Evolutionary conservation across 2,888 invertebrate species (phyloP).

Genomic region (Phortica okadai): DNA sequence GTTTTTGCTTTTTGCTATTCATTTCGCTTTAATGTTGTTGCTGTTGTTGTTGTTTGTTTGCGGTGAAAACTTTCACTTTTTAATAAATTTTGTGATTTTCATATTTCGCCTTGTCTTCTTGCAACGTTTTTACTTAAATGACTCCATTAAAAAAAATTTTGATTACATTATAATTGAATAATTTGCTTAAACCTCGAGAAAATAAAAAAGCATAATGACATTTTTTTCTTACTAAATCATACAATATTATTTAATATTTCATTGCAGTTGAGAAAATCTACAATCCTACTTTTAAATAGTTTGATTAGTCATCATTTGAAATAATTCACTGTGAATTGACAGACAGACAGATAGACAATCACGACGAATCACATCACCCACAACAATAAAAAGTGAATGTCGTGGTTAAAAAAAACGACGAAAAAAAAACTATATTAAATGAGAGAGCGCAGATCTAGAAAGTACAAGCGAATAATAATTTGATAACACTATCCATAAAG

Average conservation of each 20-base stretch:
- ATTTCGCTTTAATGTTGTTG: conserved; percentile 31
- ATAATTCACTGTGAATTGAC: no score
- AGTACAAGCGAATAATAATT: conserved; percentile 30
- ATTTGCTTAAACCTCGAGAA: conserved; percentile 35
- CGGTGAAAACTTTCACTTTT: conserved; percentile 71
- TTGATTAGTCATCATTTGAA: background rate
- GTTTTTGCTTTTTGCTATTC: conserved; percentile 19
- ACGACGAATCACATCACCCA: conserved; percentile 4
- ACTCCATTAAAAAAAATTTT: conserved; percentile 53
- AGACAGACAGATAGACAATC: background rate
- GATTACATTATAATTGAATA: conserved; percentile 58
- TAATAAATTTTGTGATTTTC: conserved; percentile 67
- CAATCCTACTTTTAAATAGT: background rate
- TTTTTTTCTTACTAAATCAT: conserved; percentile 39
- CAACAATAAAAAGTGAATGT: conserved; percentile 20
- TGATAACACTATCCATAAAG: conserved; percentile 23
- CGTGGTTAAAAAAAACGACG: conserved; percentile 17
- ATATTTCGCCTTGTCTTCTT: conserved; percentile 56
- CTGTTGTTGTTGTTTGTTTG: conserved; percentile 41
- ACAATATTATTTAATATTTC: conserved; percentile 40
- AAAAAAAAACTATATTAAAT: conserved; percentile 29
- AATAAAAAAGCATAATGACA: background rate
- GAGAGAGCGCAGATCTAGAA: conserved; percentile 12
- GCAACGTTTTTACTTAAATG: conserved; percentile 48
- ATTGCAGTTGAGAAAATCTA: conserved; percentile 12